phyloP scores from a whole-genome alignment of 2,888 invertebrate species.

The Calameuta idolon region DNA sequence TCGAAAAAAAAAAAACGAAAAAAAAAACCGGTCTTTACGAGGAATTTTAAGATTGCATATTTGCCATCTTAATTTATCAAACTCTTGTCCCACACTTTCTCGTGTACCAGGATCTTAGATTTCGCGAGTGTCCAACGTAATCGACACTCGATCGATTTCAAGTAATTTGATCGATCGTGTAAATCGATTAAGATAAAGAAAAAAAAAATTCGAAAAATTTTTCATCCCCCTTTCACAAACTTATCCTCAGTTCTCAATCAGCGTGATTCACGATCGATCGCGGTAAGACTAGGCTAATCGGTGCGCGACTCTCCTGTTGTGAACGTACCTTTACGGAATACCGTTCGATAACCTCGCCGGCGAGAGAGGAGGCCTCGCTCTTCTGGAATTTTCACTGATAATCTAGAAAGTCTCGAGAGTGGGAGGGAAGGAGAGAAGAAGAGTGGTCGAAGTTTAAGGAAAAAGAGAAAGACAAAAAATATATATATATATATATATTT shows the following conservation, averaged over 20 bases:
- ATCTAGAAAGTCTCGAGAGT: conserved; percentile 32
- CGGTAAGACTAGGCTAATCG: not conserved
- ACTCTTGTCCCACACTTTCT: no score
- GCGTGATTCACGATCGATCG: not conserved
- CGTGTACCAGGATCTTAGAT: no score
- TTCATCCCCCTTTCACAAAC: not conserved
- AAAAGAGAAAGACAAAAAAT: no score
- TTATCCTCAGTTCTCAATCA: not conserved
- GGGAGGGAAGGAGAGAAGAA: not conserved
- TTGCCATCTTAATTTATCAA: not conserved
- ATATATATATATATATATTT: no score
- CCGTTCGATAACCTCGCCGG: conserved; percentile 40
- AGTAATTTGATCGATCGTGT: no score
- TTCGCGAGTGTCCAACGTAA: no score
- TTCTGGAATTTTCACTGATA: conserved; percentile 37
- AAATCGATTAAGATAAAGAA: no score
- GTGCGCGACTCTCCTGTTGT: not conserved
- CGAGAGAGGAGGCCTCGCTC: conserved; percentile 37
- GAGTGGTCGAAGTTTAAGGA: not conserved
- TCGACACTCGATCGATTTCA: no score
- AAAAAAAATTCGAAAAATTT: no score
- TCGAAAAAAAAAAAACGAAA: no score
- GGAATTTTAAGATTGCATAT: not conserved
- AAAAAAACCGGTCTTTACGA: not conserved
- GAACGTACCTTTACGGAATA: conserved; percentile 1